Conservation (phyloP, 2,113 vertebrate species). For the Chaetodon trifascialis region DNA sequence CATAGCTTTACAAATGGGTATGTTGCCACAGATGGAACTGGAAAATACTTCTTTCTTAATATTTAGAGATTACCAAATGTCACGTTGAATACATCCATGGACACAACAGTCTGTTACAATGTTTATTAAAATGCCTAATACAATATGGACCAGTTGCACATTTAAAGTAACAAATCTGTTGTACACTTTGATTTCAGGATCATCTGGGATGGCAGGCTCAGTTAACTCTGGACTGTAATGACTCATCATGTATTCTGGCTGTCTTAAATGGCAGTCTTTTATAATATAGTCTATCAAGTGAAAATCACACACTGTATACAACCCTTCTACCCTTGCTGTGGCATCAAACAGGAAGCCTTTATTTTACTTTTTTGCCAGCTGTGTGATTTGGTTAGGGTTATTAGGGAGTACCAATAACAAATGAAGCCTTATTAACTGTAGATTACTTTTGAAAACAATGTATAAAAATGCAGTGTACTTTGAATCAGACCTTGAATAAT, state of each 20-base stretch:
- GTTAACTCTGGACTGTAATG: conserved; percentile 28
- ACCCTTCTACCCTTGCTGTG: conserved; percentile 28
- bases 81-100: conserved; percentile 24
- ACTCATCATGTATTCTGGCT: conserved; percentile 33
- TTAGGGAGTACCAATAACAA: conserved; percentile 35
- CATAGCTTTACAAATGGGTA: conserved; percentile 48
- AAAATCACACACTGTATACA: conserved; percentile 39
- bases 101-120: conserved; percentile 31
- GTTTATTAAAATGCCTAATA: conserved; percentile 29
- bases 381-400: conserved; percentile 70
- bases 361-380: conserved; percentile 49
- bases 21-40: conserved; percentile 26
- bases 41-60: conserved; percentile 16
- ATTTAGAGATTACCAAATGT: conserved; percentile 34
- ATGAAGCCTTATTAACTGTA: conserved; percentile 45
- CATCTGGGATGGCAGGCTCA: conserved; percentile 34
- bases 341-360: conserved; percentile 39
- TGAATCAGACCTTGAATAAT: conserved; percentile 57
- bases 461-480: conserved; percentile 72
- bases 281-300: conserved; percentile 34
- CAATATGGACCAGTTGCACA: conserved; percentile 33
- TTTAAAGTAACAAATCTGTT: conserved; percentile 30
- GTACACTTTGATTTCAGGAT: conserved; percentile 26
- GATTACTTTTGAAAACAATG: conserved; percentile 42
- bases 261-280: conserved; percentile 40